Percentiles rank a stretch among this genome's conserved stretches.
These are phyloP conservation scores for Cyclargus thomasi DNA, from an alignment of 1,140 invertebrate genomes.

Conservation along the genomic window DNA sequence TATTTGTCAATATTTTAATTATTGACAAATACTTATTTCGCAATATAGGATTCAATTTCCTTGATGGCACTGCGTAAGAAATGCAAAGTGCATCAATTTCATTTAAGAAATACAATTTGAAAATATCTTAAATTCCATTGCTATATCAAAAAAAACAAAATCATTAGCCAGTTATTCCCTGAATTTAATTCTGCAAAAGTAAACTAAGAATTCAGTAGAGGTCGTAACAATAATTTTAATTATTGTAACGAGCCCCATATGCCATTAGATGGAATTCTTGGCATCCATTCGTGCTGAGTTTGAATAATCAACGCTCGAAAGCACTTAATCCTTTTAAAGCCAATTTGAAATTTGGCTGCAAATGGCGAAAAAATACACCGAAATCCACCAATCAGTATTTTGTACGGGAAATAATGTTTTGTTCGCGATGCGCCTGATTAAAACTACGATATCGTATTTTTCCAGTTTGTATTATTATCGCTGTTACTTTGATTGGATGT, in stretches of 20 bases:
- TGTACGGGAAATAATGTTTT: background rate
- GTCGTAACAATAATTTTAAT: constrained; percentile 10
- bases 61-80: too few relatives aligned
- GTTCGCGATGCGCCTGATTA: background rate
- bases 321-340: constrained; percentile 3
- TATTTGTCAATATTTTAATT: too few relatives aligned
- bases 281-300: constrained; percentile 14
- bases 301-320: constrained; percentile 13
- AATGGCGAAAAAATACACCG: constrained; percentile 3
- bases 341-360: constrained; percentile 8
- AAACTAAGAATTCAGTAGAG: background rate
- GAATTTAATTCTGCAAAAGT: background rate
- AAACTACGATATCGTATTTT: background rate
- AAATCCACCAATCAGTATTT: background rate
- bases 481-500: background rate
- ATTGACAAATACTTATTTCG: too few relatives aligned
- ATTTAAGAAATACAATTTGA: too few relatives aligned
- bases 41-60: too few relatives aligned
- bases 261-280: constrained; percentile 1
- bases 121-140: too few relatives aligned
- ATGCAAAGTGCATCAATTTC: too few relatives aligned
- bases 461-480: background rate
- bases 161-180: background rate
- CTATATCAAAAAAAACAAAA: too few relatives aligned
- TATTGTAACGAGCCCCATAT: constrained; percentile 2